Percentiles rank a stretch among this genome's conserved stretches.
Evolutionary conservation across 2,888 invertebrate genomes (phyloP).

Genomic region (Cybosia mesomella): DNA sequence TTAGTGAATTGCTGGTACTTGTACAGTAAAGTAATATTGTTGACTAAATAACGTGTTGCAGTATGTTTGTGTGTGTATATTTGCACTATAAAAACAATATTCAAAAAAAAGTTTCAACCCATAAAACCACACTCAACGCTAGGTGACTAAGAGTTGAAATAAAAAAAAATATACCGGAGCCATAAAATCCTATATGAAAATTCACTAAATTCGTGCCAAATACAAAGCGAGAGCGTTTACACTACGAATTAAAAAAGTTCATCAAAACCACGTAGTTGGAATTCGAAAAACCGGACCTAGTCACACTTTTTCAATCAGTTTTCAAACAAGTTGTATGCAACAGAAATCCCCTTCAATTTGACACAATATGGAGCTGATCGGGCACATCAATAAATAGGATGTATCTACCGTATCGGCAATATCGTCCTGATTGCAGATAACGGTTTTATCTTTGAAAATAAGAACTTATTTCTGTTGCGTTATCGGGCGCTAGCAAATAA

Average conservation of each 20-base stretch:
- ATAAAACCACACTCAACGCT: not conserved
- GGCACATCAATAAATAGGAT: slow-evolving; percentile 26
- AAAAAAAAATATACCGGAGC: slow-evolving; percentile 30
- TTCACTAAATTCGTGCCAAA: slow-evolving; percentile 34
- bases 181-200: slow-evolving; percentile 22
- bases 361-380: slow-evolving; percentile 29
- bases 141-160: slow-evolving; percentile 15
- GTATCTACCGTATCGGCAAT: slow-evolving; percentile 19
- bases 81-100: not conserved
- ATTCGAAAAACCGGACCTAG: slow-evolving; percentile 21
- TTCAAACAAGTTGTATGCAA: slow-evolving; percentile 23
- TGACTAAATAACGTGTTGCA: slow-evolving; percentile 5
- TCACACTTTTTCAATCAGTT: slow-evolving; percentile 30
- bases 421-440: slow-evolving; percentile 24
- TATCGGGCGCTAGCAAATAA: slow-evolving; percentile 18
- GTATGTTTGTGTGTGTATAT: not conserved
- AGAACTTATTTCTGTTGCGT: not conserved
- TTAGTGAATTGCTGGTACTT: slow-evolving; percentile 5
- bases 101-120: not conserved
- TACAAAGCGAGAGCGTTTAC: slow-evolving; percentile 32
- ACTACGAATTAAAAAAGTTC: slow-evolving; percentile 19
- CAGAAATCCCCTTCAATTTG: slow-evolving; percentile 30
- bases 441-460: slow-evolving; percentile 12
- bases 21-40: not conserved
- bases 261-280: slow-evolving; percentile 26